Percentiles rank a stretch among this genome's conserved stretches.
Evolutionary conservation across 2,888 invertebrate genomes (phyloP).

Genomic region (Eurois occulta): DNA sequence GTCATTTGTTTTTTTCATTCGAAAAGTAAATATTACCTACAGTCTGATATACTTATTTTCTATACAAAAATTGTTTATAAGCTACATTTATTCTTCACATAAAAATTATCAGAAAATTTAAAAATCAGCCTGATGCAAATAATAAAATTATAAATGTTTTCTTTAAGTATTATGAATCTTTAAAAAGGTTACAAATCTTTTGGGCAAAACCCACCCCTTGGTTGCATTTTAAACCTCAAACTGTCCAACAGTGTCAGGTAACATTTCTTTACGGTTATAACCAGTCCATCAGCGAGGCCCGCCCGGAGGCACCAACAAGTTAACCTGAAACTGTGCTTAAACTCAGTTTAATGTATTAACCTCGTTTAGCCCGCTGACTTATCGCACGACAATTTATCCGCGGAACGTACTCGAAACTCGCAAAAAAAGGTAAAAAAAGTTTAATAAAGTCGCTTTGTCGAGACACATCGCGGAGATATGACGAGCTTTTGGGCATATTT

Average conservation of each 20-base stretch:
- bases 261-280: slow-evolving; percentile 70
- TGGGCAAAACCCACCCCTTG: slow-evolving; percentile 5
- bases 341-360: slow-evolving; percentile 87
- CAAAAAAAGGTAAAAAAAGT: slow-evolving; percentile 84
- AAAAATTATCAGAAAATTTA: not conserved
- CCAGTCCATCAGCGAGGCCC: slow-evolving; percentile 70
- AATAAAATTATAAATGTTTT: not conserved
- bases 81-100: not conserved
- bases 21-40: not conserved
- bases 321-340: slow-evolving; percentile 79
- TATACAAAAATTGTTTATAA: not conserved
- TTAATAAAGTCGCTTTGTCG: slow-evolving; percentile 80
- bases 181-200: slow-evolving; percentile 29
- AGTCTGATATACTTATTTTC: not conserved
- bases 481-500: slow-evolving; percentile 56
- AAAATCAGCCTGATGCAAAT: not conserved
- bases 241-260: slow-evolving; percentile 61
- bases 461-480: slow-evolving; percentile 64
- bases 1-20: not conserved
- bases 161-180: not conserved
- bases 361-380: slow-evolving; percentile 85
- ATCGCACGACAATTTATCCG: slow-evolving; percentile 86
- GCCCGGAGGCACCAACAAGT: slow-evolving; percentile 76
- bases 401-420: slow-evolving; percentile 73
- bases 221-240: slow-evolving; percentile 58